Base-by-base conservation (phyloP, 2,797 vertebrate genomes). In the Periophthalmus magnuspinnatus region DNA sequence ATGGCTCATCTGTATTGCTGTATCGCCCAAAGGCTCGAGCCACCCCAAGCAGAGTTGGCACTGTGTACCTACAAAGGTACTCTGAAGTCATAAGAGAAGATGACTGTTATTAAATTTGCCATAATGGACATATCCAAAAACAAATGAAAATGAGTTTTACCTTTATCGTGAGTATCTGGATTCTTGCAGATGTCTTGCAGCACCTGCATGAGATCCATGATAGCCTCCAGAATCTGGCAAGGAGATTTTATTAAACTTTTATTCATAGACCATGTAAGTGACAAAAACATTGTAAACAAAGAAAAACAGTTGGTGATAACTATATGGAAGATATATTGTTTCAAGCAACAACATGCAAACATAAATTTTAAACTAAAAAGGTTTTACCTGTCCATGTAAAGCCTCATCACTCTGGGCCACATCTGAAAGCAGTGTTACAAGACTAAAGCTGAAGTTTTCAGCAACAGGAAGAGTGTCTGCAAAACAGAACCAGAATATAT, bases 381-480 rank as follows among this genome's bases (percentile, higher is more conserved):
- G 34, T 81, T 86, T 69, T 71, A 99, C 97, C 96, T 98, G 95
- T 65, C 93, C 93, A 69, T 95, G 91, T 55, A 95, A 84, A 21
- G 90, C 84, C 0, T 95, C 92, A 81, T 99, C 97, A 50, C 93
- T 92, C 64, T 96, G 96, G 17, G 97, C 96, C 0, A 99, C 96
- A 0, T 99, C 97, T 0, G 95, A 99, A 0, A 99, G 91, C 68
- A 98, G 76, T 0, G 98, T 99, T 10, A 98, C 95, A 16, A 99
- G 88, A 87, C 95, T 94, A 81, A 99, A 99, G 86, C 94, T 97
- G 92, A 99, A 99, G 85, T 94, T 99, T 90, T 99, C 98, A 38
- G 97, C 95, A 5, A 98, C 91, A 2, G 98, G 97, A 76, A 99
- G 98, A 3, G 82, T 81, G 5, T 95, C 98, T 99, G 85, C 16